Percentiles rank a stretch among this genome's conserved stretches.
Conservation (phyloP, 1,140 invertebrate genomes). For the Nephila pilipes region DNA sequence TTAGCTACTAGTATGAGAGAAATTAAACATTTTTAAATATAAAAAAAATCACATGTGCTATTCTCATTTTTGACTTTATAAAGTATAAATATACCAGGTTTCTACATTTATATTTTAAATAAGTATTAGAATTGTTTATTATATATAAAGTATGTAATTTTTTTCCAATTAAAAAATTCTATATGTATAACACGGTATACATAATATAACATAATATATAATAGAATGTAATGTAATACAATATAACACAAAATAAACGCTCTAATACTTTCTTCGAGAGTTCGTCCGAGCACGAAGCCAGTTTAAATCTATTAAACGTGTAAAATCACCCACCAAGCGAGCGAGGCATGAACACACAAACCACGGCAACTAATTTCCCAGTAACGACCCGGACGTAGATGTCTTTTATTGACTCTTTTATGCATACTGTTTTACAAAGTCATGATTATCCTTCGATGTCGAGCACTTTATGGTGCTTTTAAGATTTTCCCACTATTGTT, state of each 20-base stretch:
- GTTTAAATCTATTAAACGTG: constrained; percentile 31
- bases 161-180: too few relatives aligned
- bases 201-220: too few relatives aligned
- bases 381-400: constrained; percentile 50
- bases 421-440: constrained; percentile 20
- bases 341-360: not conserved
- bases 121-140: too few relatives aligned
- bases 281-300: not conserved
- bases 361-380: constrained; percentile 36
- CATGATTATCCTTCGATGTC: constrained; percentile 53
- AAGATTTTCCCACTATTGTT: constrained; percentile 66
- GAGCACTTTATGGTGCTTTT: constrained; percentile 41
- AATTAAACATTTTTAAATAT: too few relatives aligned
- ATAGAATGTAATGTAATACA: too few relatives aligned
- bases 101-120: too few relatives aligned
- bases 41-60: too few relatives aligned
- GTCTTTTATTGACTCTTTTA: constrained; percentile 69
- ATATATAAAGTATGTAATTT: too few relatives aligned
- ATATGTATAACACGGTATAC: too few relatives aligned
- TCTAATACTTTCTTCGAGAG: not conserved
- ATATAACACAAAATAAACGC: not conserved
- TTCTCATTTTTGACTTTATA: too few relatives aligned
- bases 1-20: too few relatives aligned
- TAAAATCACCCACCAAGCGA: not conserved
- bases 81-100: too few relatives aligned